Evolutionary conservation across 1,140 invertebrate genomes (phyloP).

Genomic region (Platyscapa corneri): DNA sequence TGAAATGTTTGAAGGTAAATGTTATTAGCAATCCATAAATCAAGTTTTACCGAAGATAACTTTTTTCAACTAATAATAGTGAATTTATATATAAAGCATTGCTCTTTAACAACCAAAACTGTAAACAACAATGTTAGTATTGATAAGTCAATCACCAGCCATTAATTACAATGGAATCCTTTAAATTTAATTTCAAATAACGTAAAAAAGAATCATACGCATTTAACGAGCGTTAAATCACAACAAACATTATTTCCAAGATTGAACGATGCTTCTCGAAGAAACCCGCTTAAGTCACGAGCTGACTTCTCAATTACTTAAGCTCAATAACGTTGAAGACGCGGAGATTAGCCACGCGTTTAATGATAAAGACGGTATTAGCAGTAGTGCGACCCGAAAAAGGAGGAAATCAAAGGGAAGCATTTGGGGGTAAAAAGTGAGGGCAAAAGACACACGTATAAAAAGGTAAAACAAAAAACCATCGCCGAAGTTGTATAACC

Average conservation of each 20-base stretch:
- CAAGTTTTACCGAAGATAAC: too few species aligned
- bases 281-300: not conserved
- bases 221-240: not conserved
- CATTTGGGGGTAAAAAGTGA: constrained; percentile 1
- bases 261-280: not conserved
- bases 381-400: not conserved
- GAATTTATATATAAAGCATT: too few species aligned
- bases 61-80: too few species aligned
- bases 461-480: not conserved
- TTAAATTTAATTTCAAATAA: not conserved
- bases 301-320: constrained; percentile 26
- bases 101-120: too few species aligned
- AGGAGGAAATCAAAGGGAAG: not conserved
- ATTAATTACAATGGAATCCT: too few species aligned
- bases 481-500: not conserved
- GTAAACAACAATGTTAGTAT: too few species aligned
- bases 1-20: too few species aligned
- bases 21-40: too few species aligned
- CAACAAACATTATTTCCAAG: not conserved
- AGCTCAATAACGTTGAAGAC: not conserved
- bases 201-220: not conserved
- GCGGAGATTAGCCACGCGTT: constrained; percentile 22
- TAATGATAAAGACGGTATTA: not conserved
- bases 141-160: too few species aligned
- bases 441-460: not conserved